A percentile compares a stretch with the other conserved stretches of the same genome.
phyloP scores from a whole-genome alignment of 2,113 vertebrate species.

The Bos indicus region DNA sequence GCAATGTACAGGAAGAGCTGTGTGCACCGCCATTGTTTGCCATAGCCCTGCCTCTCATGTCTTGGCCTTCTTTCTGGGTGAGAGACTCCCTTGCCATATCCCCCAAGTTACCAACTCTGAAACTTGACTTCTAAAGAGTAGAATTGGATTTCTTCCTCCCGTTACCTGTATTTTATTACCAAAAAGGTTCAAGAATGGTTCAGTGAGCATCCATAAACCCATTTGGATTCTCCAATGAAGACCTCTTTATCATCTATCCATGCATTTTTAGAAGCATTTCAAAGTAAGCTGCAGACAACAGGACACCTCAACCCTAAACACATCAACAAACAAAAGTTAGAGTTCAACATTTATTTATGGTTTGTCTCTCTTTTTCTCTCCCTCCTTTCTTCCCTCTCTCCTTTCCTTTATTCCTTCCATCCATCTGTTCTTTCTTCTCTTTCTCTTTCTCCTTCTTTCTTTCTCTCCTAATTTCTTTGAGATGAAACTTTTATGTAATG shows the following conservation, averaged over 20 bases:
- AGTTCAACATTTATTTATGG: not conserved
- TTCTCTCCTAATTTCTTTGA: not conserved
- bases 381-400: fast-evolving
- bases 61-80: not conserved
- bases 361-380: not conserved
- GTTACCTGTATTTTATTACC: not conserved
- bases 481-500: not conserved
- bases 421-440: fast-evolving
- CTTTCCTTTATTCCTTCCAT: fast-evolving
- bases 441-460: not conserved
- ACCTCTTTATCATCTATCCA: not conserved
- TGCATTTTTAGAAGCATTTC: not conserved
- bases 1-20: not conserved
- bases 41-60: not conserved
- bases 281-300: not conserved
- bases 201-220: not conserved
- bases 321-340: not conserved
- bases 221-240: not conserved
- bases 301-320: not conserved
- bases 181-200: not conserved
- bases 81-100: not conserved
- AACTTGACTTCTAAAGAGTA: not conserved
- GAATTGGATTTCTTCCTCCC: not conserved
- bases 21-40: not conserved
- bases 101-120: not conserved